These are phyloP conservation scores for Halcyon chelicuti DNA, from an alignment of 2,797 vertebrate species.

Conservation along the genomic window DNA sequence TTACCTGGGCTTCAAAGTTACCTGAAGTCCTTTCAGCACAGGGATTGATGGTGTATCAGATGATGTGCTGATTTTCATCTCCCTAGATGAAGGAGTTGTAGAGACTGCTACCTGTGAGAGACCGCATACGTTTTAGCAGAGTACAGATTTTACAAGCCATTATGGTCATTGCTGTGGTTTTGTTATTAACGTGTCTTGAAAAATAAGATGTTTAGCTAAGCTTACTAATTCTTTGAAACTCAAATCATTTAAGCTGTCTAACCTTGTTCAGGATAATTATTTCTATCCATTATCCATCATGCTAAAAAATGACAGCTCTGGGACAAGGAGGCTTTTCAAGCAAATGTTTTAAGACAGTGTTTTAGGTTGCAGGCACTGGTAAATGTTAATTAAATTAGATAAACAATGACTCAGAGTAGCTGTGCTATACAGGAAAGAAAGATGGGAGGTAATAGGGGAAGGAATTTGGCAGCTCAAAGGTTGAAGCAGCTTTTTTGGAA, in stretches of 20 bases:
- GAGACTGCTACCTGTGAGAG: slow-evolving; percentile 78
- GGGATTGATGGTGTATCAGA: slow-evolving; percentile 74
- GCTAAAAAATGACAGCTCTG: slow-evolving; percentile 81
- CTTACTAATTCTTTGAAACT: slow-evolving; percentile 79
- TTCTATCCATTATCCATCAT: slow-evolving; percentile 83
- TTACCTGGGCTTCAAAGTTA: slow-evolving; percentile 79
- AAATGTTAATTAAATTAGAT: slow-evolving; percentile 84
- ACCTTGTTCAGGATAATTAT: slow-evolving; percentile 80
- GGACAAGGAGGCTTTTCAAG: slow-evolving; percentile 81
- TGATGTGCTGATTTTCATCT: slow-evolving; percentile 74
- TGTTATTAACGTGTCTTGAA: slow-evolving; percentile 67
- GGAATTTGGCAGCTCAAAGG: slow-evolving; percentile 70
- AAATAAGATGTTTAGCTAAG: slow-evolving; percentile 79
- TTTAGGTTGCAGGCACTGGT: slow-evolving; percentile 78
- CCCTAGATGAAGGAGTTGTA: slow-evolving; percentile 75
- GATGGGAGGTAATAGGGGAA: slow-evolving; percentile 47
- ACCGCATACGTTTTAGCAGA: neutral
- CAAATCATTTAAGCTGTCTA: slow-evolving; percentile 81
- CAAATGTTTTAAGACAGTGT: slow-evolving; percentile 82
- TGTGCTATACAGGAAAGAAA: slow-evolving; percentile 64
- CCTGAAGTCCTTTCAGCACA: slow-evolving; percentile 76
- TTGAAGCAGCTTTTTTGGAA: slow-evolving; percentile 49
- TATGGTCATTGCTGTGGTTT: slow-evolving; percentile 12
- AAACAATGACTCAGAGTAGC: slow-evolving; percentile 81
- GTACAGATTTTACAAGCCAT: slow-evolving; percentile 19